A percentile compares a stretch with the other conserved stretches of the same genome.
Evolutionary conservation across 2,113 vertebrate species (phyloP).

Genomic region (Scalopus aquaticus): DNA sequence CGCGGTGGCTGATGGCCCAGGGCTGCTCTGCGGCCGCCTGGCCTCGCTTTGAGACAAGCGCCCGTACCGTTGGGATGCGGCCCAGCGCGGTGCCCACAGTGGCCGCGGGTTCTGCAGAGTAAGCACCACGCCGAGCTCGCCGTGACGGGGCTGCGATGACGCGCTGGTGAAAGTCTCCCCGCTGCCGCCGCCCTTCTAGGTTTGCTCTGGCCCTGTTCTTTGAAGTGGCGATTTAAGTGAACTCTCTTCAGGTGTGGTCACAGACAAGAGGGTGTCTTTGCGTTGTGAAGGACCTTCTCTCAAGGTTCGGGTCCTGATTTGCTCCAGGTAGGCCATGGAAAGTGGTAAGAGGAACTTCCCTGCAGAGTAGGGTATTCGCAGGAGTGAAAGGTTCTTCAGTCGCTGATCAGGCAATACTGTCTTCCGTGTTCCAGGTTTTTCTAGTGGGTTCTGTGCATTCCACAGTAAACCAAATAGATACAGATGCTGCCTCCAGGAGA

Average conservation of each 20-base stretch:
- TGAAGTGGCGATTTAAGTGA: not conserved
- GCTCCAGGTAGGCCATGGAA: not conserved
- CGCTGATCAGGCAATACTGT: not conserved
- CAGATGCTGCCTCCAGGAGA: not conserved
- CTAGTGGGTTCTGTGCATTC: not conserved
- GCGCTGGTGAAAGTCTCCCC: not conserved
- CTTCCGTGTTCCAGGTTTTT: not conserved
- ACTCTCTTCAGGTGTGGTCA: not conserved
- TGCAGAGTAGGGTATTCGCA: not conserved
- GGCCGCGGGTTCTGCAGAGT: not conserved
- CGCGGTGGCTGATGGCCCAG: too few species aligned
- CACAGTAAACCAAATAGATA: not conserved
- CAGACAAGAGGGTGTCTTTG: not conserved
- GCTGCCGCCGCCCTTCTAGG: not conserved
- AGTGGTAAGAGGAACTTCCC: not conserved
- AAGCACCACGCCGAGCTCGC: not conserved
- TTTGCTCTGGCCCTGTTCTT: not conserved
- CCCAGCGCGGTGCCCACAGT: not conserved
- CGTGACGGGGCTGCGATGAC: too few species aligned
- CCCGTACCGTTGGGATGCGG: not conserved
- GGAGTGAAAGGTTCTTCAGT: not conserved
- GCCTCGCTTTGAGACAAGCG: not conserved
- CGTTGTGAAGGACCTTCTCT: not conserved
- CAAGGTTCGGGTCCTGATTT: not conserved
- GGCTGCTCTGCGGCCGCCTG: not conserved